A percentile compares a stretch with the other conserved stretches of the same genome.
Evolutionary conservation across 2,797 vertebrate species (phyloP).

Genomic region (Hyperoplus lanceolatus): DNA sequence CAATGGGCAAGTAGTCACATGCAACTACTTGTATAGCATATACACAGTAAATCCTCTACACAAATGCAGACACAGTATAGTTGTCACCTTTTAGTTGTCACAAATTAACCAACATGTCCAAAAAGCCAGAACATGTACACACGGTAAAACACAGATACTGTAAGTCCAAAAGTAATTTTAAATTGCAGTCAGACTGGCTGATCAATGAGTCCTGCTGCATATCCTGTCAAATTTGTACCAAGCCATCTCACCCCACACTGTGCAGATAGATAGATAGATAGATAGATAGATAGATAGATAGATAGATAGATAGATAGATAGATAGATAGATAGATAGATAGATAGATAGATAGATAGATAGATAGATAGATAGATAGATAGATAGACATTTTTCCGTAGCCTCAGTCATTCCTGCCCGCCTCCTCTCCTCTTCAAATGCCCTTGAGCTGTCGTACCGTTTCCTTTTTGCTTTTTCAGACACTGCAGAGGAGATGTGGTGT

Average conservation of each 20-base stretch:
- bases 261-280: no score
- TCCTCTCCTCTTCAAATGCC: constrained; percentile 1
- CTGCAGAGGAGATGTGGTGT: constrained; percentile 27
- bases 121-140: constrained; percentile 27
- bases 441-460: constrained; percentile 40
- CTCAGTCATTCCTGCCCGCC: neutral
- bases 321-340: no score
- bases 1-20: neutral
- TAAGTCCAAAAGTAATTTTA: constrained; percentile 6
- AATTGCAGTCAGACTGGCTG: neutral
- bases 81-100: neutral
- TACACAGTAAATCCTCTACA: neutral
- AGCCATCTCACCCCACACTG: neutral
- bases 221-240: neutral
- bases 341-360: no score
- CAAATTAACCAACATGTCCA: neutral
- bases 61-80: neutral
- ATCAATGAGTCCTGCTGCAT: constrained; percentile 22
- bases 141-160: neutral
- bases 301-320: no score
- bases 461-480: constrained; percentile 11
- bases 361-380: neutral
- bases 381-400: neutral
- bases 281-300: no score
- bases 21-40: neutral